These are phyloP conservation scores for Pseudopipra pipra DNA, from an alignment of 2,113 vertebrate genomes.

Conservation along the genomic window DNA sequence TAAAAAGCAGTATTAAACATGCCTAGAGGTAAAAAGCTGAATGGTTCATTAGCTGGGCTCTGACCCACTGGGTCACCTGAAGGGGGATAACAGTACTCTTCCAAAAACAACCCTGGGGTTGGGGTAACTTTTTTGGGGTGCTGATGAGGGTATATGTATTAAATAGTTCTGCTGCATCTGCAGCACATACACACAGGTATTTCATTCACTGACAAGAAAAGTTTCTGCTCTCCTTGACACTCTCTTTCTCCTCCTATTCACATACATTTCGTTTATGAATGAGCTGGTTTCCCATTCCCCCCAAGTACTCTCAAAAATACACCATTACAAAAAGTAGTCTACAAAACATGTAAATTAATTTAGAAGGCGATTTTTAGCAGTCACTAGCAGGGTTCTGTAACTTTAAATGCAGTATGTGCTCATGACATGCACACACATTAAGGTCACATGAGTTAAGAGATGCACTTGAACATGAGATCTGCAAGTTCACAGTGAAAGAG, in stretches of 20 bases:
- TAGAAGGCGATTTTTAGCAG: background rate
- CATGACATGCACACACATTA: background rate
- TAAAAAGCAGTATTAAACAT: background rate
- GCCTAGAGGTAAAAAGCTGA: background rate
- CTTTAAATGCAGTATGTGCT: background rate
- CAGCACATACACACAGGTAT: background rate
- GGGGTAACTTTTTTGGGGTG: background rate
- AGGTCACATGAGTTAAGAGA: background rate
- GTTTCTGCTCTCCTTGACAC: background rate
- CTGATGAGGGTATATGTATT: background rate
- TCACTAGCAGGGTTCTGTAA: background rate
- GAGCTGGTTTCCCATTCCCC: background rate
- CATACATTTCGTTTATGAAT: background rate
- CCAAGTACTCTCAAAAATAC: background rate
- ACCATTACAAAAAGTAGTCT: background rate
- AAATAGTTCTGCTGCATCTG: background rate
- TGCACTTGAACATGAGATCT: background rate
- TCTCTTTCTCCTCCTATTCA: background rate
- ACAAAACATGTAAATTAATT: background rate
- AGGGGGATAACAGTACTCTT: background rate
- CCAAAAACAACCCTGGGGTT: background rate
- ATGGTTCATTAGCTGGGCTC: background rate
- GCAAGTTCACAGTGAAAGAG: background rate
- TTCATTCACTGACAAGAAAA: background rate
- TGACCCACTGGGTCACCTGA: background rate